These are phyloP conservation scores for Alcedo quadribrachys DNA, from an alignment of 2,797 vertebrate genomes.

Conservation along the genomic window DNA sequence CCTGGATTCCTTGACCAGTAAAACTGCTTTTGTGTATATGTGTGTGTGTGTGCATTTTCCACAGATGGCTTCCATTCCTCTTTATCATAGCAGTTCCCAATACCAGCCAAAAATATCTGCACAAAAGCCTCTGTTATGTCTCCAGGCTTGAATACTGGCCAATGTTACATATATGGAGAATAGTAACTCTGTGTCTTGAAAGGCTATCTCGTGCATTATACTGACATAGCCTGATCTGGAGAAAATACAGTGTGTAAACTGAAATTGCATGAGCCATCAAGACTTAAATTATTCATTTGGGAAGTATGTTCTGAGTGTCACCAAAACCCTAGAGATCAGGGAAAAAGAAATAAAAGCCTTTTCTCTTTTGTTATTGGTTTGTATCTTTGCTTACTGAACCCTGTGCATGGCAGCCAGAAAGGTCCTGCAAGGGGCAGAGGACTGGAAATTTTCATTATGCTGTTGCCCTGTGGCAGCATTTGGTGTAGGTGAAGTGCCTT, in stretches of 20 bases:
- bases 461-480: slow-evolving; percentile 26
- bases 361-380: slow-evolving; percentile 46
- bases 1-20: slow-evolving; percentile 1
- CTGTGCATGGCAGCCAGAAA: slow-evolving; percentile 26
- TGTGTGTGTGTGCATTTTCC: neutral
- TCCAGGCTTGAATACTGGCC: slow-evolving; percentile 34
- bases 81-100: slow-evolving; percentile 23
- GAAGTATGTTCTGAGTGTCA: slow-evolving; percentile 36
- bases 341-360: slow-evolving; percentile 58
- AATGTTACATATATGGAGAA: slow-evolving; percentile 25
- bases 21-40: slow-evolving; percentile 1
- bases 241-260: slow-evolving; percentile 29
- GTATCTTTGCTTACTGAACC: slow-evolving; percentile 50
- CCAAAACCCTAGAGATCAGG: neutral
- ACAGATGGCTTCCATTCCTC: slow-evolving; percentile 47
- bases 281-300: slow-evolving; percentile 45
- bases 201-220: slow-evolving; percentile 1
- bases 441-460: slow-evolving; percentile 46
- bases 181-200: slow-evolving; percentile 10
- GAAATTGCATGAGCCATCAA: slow-evolving; percentile 39
- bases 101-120: slow-evolving; percentile 59
- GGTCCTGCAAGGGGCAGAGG: neutral
- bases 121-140: slow-evolving; percentile 58
- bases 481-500: slow-evolving; percentile 57
- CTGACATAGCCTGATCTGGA: neutral